These are phyloP conservation scores for Eupithecia abbreviata DNA, from an alignment of 2,888 invertebrate genomes.

Conservation along the genomic window DNA sequence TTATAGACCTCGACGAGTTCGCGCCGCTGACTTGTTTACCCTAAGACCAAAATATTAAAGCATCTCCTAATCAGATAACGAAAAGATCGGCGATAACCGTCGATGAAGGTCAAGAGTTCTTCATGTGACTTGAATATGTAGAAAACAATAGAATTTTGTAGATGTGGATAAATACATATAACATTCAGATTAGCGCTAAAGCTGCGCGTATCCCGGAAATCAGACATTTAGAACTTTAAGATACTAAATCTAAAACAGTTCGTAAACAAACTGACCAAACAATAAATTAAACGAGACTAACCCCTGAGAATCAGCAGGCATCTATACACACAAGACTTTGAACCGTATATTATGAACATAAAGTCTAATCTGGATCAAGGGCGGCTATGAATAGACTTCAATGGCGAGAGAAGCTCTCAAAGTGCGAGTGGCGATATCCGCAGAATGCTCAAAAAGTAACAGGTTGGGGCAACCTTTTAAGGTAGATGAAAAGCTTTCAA, in stretches of 20 bases:
- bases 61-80: background rate
- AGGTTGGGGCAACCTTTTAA: slow-evolving; percentile 7
- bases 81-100: no score
- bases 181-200: background rate
- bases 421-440: slow-evolving; percentile 13
- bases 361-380: slow-evolving; percentile 26
- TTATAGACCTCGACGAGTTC: no score
- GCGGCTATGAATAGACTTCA: slow-evolving; percentile 15
- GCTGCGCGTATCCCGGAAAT: background rate
- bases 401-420: slow-evolving; percentile 9
- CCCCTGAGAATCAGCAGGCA: background rate
- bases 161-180: background rate
- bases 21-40: no score
- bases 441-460: slow-evolving; percentile 20
- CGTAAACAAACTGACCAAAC: background rate
- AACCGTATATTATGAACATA: slow-evolving; percentile 10
- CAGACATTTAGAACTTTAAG: background rate
- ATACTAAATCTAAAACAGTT: background rate
- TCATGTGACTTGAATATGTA: background rate
- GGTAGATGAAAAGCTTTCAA: background rate
- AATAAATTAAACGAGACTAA: background rate
- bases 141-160: background rate
- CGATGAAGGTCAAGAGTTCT: background rate
- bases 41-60: background rate
- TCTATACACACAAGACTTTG: slow-evolving; percentile 13